Evolutionary conservation across 1,140 invertebrate genomes (phyloP), one percentile per base, ranked within the genome.

Genomic region (Drosophila albomicans): DNA sequence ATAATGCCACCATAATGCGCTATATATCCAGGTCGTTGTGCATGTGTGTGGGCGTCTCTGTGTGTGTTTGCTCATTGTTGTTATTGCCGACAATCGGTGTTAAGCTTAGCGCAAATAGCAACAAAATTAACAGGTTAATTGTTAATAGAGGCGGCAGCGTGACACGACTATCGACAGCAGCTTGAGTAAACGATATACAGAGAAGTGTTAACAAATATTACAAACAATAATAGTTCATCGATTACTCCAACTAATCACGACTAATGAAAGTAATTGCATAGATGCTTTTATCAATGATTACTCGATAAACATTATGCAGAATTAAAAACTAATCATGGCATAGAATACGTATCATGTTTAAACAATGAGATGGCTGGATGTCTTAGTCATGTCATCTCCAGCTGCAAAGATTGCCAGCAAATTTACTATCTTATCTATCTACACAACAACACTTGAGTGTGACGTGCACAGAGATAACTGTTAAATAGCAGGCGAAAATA

Each of bases 41-140:
- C 15, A 8, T 25, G 54, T 48, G 20, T 8, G 25, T 30, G 20
- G 20, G 20, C 20, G 5, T 32, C 30, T 32, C 30, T 20, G 30
- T 62, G n/a, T 35, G 16, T 64, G 49, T 70, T 28, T 69, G 43
- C n/a, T 70, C 10, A 38, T 25, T 25, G 20, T 35, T 32, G 49
- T 43, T 67, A 45, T 58, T 45, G 46, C 38, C 20, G 54, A 67
- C 65, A 68, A 68, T 74, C 10, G 57, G 71, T 56, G 48, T 41
- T 66, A 67, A 73, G 46, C 70, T 68, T 16, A 54, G 28, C 38
- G 56, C 57, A 74, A 74, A 74, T 64, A 75, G 66, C 58, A 75
- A 70, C 58, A 70, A 70, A 70, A 51, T 70, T 30, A 56, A 63
- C 58, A 57, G 67, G 46, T 64, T 63, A 75, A 70, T 75, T 70